These are phyloP conservation scores for Drosophila azteca DNA, from an alignment of 1,140 invertebrate species.

Conservation along the genomic window DNA sequence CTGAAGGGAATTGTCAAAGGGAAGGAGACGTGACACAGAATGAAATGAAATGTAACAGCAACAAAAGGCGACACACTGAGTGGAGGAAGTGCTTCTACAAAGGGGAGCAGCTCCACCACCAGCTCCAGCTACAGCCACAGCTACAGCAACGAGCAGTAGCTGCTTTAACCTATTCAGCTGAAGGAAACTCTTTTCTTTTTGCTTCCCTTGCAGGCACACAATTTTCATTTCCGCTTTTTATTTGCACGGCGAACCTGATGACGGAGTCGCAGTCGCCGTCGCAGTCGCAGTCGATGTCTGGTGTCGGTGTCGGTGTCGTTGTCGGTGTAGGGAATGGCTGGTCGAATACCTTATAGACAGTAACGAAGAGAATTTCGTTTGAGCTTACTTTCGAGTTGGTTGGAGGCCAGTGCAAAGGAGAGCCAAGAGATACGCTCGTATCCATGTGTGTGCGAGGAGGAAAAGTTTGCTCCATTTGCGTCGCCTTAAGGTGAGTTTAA, in stretches of 20 bases:
- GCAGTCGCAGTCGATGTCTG: not conserved
- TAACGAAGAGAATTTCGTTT: slow-evolving; percentile 64
- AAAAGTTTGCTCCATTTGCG: slow-evolving; percentile 62
- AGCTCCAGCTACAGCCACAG: not conserved
- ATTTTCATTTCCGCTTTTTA: slow-evolving; percentile 69
- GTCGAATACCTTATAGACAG: slow-evolving; percentile 39
- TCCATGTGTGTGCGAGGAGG: slow-evolving; percentile 21
- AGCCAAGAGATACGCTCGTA: not conserved
- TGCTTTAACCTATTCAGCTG: slow-evolving; percentile 52
- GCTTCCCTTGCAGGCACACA: slow-evolving; percentile 49
- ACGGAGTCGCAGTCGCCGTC: too few species aligned
- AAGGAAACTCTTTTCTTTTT: slow-evolving; percentile 11
- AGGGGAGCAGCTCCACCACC: too few species aligned
- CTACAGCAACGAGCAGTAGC: slow-evolving; percentile 11
- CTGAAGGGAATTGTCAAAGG: slow-evolving; percentile 47
- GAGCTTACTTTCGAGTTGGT: slow-evolving; percentile 45
- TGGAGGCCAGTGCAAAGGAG: not conserved
- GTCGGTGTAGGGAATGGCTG: not conserved
- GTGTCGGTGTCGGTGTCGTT: not conserved
- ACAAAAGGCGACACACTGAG: slow-evolving; percentile 43
- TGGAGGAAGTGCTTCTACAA: not conserved
- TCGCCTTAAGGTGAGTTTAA: slow-evolving; percentile 68
- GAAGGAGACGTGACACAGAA: slow-evolving; percentile 49
- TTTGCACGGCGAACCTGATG: slow-evolving; percentile 49
- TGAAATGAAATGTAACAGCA: slow-evolving; percentile 57